Evolutionary conservation across 1,140 invertebrate genomes (phyloP).

Genomic region (Eueides isabella): DNA sequence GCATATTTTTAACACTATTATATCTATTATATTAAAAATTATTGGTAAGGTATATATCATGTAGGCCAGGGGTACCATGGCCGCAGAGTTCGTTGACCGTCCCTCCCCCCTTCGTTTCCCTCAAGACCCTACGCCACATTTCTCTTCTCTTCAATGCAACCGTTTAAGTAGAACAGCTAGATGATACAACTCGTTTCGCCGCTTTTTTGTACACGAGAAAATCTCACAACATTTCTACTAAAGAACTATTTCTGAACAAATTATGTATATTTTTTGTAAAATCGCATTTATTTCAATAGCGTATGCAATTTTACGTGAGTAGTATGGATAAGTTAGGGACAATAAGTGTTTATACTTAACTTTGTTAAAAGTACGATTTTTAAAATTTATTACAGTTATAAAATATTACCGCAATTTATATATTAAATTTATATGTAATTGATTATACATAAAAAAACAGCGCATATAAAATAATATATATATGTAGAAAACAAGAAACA

Average conservation of each 20-base stretch:
- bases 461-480: not conserved
- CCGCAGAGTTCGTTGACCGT: constrained; percentile 64
- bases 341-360: not conserved
- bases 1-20: no score
- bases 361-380: not conserved
- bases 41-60: constrained; percentile 27
- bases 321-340: no score
- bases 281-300: no score
- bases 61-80: constrained; percentile 78
- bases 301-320: no score
- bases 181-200: constrained; percentile 54
- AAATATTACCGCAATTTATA: not conserved
- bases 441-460: not conserved
- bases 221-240: constrained; percentile 36
- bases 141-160: constrained; percentile 60
- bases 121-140: constrained; percentile 66
- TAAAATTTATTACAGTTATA: not conserved
- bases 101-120: constrained; percentile 43
- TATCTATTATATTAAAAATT: not conserved
- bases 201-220: constrained; percentile 52
- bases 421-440: not conserved
- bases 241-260: not conserved
- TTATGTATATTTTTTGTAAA: not conserved
- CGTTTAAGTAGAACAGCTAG: constrained; percentile 55
- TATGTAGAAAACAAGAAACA: not conserved